Evolutionary conservation across 1,140 invertebrate species (phyloP).

Genomic region (Amphibalanus amphitrite): DNA sequence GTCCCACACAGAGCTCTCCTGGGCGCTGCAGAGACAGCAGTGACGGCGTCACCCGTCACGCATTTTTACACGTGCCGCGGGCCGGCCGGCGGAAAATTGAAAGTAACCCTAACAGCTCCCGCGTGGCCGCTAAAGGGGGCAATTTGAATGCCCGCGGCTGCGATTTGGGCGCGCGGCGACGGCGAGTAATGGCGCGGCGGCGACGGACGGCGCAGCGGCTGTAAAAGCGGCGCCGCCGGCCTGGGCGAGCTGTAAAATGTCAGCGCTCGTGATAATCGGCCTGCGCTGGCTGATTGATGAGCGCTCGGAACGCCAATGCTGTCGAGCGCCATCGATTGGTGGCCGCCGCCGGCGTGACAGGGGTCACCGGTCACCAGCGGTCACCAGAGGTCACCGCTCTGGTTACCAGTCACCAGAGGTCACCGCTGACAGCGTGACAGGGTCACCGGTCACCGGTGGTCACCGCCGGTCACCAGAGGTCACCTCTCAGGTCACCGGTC

Average conservation of each 20-base stretch:
- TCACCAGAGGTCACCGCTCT: no score
- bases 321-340: not conserved
- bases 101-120: not conserved
- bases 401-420: no score
- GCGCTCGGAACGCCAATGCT: not conserved
- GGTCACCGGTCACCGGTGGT: no score
- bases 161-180: not conserved
- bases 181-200: no score
- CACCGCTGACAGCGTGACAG: no score
- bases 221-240: not conserved
- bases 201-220: not conserved
- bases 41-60: not conserved
- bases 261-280: not conserved
- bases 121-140: conserved; percentile 1
- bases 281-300: not conserved
- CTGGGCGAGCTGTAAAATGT: not conserved
- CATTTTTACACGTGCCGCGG: not conserved
- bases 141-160: not conserved
- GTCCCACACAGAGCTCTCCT: no score
- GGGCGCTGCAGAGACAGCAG: no score
- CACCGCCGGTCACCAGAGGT: no score
- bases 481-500: no score
- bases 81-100: not conserved
- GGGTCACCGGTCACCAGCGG: no score
- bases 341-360: not conserved